Base-by-base conservation (phyloP, 2,888 invertebrate species). In the Clunio marinus region DNA sequence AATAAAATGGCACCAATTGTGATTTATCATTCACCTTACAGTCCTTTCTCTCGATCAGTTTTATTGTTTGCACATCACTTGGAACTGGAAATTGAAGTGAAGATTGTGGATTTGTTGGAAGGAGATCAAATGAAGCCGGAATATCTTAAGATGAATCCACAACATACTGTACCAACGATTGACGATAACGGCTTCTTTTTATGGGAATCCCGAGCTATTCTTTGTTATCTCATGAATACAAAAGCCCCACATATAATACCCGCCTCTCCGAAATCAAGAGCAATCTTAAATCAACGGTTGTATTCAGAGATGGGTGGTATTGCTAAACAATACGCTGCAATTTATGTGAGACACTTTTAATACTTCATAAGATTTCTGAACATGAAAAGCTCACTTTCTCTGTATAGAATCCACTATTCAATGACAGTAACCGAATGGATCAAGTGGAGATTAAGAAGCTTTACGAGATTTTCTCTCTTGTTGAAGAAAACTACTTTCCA, bases 101-200 rank as follows among this genome's bases (percentile, higher is more conserved):
- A 84, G 75, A 77, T 81, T 66, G 74, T 85, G 0, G 78, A 85
- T 77, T 78, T 85, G 71, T 80, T 83, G 58, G 78, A 80, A 72
- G 84, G 83, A 74, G 83, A 85, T 32, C 32, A 32, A 32, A 32
- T 32, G 5, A 32, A 32, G 4, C 32, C 32, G 32, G 5, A 32
- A 32, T 10, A 32, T 32, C 32, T 32, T 58, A 80, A 84, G 77
- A 80, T 85, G 59, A 86, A 86, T 74, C 86, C 85, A 5, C 86
- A 86, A 73, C 86, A 86, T 74, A 83, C 83, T 69, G 77, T 88
- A 2, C 88, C 88, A 5, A 87, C 87, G 10, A 77, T 88, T 69
- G 83, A 84, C 20, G 88, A 88, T 74, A 81, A 84, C 68, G 86
- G 84, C n/a, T 85, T 86, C 73, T 75, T 81, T 13, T 70, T 88